A percentile compares a stretch with the other conserved stretches of the same genome.
Evolutionary conservation across 2,888 invertebrate genomes (phyloP).

Genomic region (Mythimna impura): DNA sequence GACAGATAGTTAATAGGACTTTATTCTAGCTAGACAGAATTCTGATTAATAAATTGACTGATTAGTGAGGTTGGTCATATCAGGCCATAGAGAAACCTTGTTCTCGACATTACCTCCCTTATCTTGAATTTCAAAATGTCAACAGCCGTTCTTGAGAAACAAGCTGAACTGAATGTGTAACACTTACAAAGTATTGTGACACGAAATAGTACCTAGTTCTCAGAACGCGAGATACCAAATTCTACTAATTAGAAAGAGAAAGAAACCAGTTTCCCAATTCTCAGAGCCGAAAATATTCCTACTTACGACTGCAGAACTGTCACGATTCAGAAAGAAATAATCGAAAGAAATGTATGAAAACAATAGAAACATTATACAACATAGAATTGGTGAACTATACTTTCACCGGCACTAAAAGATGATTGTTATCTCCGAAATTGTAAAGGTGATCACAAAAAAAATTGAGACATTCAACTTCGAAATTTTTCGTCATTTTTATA

Average conservation of each 20-base stretch:
- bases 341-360: slow-evolving; percentile 66
- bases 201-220: slow-evolving; percentile 28
- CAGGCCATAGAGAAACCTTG: background rate
- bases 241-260: slow-evolving; percentile 31
- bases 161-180: slow-evolving; percentile 27
- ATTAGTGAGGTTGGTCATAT: background rate
- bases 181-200: slow-evolving; percentile 27
- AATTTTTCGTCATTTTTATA: slow-evolving; percentile 58
- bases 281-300: slow-evolving; percentile 47
- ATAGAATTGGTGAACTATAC: slow-evolving; percentile 65
- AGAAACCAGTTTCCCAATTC: slow-evolving; percentile 61
- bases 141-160: slow-evolving; percentile 21
- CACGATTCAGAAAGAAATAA: slow-evolving; percentile 59
- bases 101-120: slow-evolving; percentile 11
- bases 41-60: background rate
- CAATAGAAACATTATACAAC: slow-evolving; percentile 66
- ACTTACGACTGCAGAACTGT: slow-evolving; percentile 22
- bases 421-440: slow-evolving; percentile 68
- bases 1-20: background rate
- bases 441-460: slow-evolving; percentile 50
- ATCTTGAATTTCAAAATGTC: slow-evolving; percentile 27
- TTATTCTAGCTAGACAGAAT: background rate
- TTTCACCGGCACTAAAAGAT: slow-evolving; percentile 68
- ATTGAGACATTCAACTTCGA: slow-evolving; percentile 45
- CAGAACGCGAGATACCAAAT: slow-evolving; percentile 23